Conservation (phyloP, 2,797 vertebrate genomes). For the Ammospiza maritima region DNA sequence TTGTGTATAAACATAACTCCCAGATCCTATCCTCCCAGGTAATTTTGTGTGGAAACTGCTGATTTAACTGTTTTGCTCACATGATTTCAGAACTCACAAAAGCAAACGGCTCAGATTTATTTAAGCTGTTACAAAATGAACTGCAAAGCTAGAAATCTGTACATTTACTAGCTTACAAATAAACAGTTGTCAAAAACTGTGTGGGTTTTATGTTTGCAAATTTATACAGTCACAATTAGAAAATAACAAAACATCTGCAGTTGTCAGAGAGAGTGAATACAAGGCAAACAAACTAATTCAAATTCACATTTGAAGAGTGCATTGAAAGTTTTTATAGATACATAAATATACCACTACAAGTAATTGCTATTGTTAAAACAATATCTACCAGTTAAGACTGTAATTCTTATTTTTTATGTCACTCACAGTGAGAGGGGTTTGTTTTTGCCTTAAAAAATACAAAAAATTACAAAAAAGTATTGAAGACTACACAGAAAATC, state of each 20-base stretch:
- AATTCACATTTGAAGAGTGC: background rate
- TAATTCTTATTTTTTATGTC: background rate
- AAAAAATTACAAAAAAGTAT: background rate
- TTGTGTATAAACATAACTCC: background rate
- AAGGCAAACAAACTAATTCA: background rate
- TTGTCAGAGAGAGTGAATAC: background rate
- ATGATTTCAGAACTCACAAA: background rate
- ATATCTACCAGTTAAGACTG: background rate
- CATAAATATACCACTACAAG: background rate
- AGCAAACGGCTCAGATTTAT: background rate
- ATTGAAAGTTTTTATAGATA: background rate
- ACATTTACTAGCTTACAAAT: background rate
- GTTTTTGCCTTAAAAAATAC: background rate
- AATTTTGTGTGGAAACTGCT: background rate
- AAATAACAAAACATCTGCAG: conserved; percentile 34
- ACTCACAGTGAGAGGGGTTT: rapidly evolving
- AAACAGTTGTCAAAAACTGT: background rate
- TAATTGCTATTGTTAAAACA: background rate
- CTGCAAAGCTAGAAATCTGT: background rate
- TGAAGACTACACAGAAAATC: background rate
- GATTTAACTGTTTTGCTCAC: background rate
- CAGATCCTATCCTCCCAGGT: background rate
- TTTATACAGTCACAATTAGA: conserved; percentile 30
- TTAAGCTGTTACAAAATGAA: background rate
- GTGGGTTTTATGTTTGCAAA: background rate